Percentiles rank a stretch among this genome's conserved stretches.
phyloP scores from a whole-genome alignment of 2,797 vertebrate species.

The Uromys caudimaculatus region DNA sequence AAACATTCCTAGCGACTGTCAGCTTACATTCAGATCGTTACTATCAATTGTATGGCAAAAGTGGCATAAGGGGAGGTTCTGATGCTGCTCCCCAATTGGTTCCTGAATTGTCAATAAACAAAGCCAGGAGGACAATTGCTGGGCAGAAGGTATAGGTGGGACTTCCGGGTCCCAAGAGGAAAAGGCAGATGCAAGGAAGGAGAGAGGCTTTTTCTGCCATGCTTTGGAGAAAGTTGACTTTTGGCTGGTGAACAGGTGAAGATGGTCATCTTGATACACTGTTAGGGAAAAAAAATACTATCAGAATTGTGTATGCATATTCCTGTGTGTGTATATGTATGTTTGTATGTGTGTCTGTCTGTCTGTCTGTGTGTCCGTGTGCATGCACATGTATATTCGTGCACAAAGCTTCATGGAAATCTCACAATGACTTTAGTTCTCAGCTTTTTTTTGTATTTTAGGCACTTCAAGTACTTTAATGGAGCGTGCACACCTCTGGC shows the following conservation, averaged over 20 bases:
- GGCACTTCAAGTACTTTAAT: background rate
- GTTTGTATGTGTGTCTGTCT: background rate
- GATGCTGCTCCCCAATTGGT: background rate
- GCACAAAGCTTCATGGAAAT: background rate
- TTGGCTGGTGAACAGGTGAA: background rate
- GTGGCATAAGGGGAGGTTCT: background rate
- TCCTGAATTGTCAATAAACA: background rate
- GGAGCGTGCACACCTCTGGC: background rate
- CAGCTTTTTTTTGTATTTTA: background rate
- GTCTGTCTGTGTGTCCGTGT: background rate
- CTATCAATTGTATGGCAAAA: background rate
- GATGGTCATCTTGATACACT: background rate
- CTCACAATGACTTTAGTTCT: background rate
- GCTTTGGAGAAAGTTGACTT: background rate
- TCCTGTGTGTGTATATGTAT: background rate
- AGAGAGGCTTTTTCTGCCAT: background rate
- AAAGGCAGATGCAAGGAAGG: background rate
- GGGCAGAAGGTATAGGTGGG: background rate
- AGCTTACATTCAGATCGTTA: background rate
- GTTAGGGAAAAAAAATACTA: background rate
- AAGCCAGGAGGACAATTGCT: background rate
- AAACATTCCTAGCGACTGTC: background rate
- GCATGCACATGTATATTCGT: too few relatives aligned
- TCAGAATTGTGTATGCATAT: background rate
- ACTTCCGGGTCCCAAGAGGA: background rate